These are phyloP conservation scores for Cottoperca gobio DNA, from an alignment of 2,797 vertebrate genomes.

Conservation along the genomic window DNA sequence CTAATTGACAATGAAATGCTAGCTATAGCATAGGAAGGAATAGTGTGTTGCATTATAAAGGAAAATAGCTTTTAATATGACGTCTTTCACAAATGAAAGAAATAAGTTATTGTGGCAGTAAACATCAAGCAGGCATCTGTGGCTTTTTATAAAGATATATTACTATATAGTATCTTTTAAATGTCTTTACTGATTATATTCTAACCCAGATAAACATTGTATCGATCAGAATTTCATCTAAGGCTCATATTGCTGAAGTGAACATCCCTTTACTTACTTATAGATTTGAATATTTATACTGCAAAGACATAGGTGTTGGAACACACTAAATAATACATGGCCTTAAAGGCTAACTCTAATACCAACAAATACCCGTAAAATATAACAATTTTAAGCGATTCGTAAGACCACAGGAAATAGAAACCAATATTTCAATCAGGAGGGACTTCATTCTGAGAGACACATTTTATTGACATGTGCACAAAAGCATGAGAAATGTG, in stretches of 20 bases:
- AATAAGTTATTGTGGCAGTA: background rate
- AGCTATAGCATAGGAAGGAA: background rate
- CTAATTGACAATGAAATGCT: slow-evolving; percentile 34
- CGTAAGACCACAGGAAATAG: background rate
- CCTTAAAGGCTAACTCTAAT: too few species aligned
- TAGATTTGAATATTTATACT: background rate
- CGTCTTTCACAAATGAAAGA: slow-evolving; percentile 5
- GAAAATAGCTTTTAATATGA: background rate
- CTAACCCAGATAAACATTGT: background rate
- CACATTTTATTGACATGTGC: too few species aligned
- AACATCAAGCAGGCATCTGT: background rate
- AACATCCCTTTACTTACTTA: background rate
- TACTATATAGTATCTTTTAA: background rate
- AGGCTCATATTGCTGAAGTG: background rate
- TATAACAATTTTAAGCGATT: background rate
- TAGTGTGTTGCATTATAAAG: background rate
- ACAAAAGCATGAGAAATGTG: too few species aligned
- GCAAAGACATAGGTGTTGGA: background rate
- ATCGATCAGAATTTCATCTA: background rate
- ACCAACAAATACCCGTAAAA: background rate
- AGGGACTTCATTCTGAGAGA: too few species aligned
- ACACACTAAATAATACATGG: background rate
- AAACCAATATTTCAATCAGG: too few species aligned
- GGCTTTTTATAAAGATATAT: background rate
- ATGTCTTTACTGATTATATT: slow-evolving; percentile 8